These are phyloP conservation scores for Nothobranchius kuhntae DNA, from an alignment of 2,113 vertebrate species.

Conservation along the genomic window DNA sequence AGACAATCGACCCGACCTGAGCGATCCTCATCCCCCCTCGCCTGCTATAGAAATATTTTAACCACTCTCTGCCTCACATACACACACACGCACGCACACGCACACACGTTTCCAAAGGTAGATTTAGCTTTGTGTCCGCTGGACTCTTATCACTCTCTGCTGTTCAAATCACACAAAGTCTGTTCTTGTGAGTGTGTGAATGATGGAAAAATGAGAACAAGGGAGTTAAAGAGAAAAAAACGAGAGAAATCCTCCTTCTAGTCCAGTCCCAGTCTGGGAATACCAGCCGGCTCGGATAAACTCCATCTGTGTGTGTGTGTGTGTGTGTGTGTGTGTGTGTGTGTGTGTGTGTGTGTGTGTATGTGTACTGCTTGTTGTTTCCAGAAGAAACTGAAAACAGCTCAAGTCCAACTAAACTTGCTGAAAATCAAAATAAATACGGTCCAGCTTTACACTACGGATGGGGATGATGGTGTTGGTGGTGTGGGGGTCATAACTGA, in stretches of 20 bases:
- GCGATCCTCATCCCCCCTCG: too few species aligned
- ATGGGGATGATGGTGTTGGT: too few species aligned
- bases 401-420: background rate
- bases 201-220: slow-evolving; percentile 9
- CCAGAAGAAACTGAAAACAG: background rate
- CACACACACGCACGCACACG: slow-evolving; percentile 19
- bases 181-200: background rate
- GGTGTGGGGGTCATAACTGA: too few species aligned
- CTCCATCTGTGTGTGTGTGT: slow-evolving; percentile 18
- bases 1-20: slow-evolving; percentile 49
- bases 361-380: too few species aligned
- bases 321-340: too few species aligned
- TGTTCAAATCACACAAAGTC: slow-evolving; percentile 23
- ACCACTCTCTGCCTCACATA: slow-evolving; percentile 20
- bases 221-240: background rate
- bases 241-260: background rate
- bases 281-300: background rate
- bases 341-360: too few species aligned
- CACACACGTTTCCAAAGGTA: background rate
- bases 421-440: too few species aligned
- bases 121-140: slow-evolving; percentile 21
- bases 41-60: slow-evolving; percentile 36
- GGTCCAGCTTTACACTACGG: too few species aligned
- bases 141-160: slow-evolving; percentile 25
- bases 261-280: slow-evolving; percentile 25